Conservation (phyloP, 2,113 vertebrate species). For the Cryptoleucopteryx plumbea region DNA sequence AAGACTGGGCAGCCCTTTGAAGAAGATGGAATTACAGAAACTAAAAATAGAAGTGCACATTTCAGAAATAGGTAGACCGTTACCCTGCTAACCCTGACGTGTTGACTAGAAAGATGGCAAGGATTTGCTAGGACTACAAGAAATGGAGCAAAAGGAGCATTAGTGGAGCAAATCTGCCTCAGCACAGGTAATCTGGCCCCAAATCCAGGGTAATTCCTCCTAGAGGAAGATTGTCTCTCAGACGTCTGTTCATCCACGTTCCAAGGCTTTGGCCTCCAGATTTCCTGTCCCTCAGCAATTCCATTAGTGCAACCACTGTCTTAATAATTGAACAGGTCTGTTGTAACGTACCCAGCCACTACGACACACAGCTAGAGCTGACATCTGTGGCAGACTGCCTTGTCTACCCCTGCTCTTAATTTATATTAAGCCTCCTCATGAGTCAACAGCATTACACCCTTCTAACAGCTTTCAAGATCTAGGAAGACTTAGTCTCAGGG, state of each 20-base stretch:
- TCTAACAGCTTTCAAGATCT: not conserved
- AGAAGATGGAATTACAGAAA: slow-evolving; percentile 8
- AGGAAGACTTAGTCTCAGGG: not conserved
- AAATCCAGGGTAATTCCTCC: slow-evolving; percentile 41
- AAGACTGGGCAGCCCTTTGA: not conserved
- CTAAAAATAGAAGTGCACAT: not conserved
- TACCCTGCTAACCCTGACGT: not conserved
- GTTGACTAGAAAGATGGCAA: not conserved
- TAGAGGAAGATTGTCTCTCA: not conserved
- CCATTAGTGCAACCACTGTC: not conserved
- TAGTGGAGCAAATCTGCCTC: not conserved
- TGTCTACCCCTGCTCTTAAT: not conserved
- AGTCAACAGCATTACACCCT: slow-evolving; percentile 8
- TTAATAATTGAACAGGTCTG: not conserved
- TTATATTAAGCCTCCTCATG: slow-evolving; percentile 10
- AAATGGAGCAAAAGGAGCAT: not conserved
- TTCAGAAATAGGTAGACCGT: not conserved
- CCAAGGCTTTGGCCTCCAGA: not conserved
- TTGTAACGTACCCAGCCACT: not conserved
- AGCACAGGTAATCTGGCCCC: not conserved
- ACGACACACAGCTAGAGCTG: not conserved
- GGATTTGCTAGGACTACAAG: not conserved
- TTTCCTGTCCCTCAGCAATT: not conserved
- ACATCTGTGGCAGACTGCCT: not conserved
- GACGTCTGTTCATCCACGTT: not conserved